Percentiles rank a stretch among this genome's conserved stretches.
These are phyloP conservation scores for Ceratitis capitata DNA, from an alignment of 1,140 invertebrate species.

Conservation along the genomic window DNA sequence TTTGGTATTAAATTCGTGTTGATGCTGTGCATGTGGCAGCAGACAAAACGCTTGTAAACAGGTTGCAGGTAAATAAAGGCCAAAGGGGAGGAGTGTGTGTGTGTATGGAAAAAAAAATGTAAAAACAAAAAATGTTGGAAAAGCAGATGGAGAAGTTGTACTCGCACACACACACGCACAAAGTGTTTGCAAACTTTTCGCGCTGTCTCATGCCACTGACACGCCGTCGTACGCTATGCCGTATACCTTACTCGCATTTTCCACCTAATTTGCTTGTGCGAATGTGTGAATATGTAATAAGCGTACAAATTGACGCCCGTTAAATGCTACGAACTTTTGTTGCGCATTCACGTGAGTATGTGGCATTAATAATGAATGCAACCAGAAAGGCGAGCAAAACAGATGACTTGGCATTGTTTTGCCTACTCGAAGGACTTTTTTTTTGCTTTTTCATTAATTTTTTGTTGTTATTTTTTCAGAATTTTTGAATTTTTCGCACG, in stretches of 20 bases:
- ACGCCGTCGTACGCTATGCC: not conserved
- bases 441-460: not conserved
- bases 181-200: not conserved
- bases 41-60: conserved; percentile 9
- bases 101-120: too few relatives aligned
- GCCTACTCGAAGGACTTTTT: too few relatives aligned
- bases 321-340: not conserved
- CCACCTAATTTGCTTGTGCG: conserved; percentile 34
- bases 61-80: not conserved
- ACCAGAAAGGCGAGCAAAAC: not conserved
- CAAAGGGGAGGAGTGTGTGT: not conserved
- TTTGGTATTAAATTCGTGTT: conserved; percentile 30
- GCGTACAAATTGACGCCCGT: not conserved
- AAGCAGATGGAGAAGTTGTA: not conserved
- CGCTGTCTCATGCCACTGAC: not conserved
- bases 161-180: not conserved
- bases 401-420: not conserved
- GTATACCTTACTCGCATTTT: conserved; percentile 27
- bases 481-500: too few relatives aligned
- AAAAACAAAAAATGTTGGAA: not conserved
- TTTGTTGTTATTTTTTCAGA: not conserved
- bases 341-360: not conserved
- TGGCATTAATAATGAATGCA: not conserved
- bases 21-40: not conserved
- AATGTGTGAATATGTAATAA: conserved; percentile 31